Evolutionary conservation across 2,113 vertebrate species (phyloP).

Genomic region (Megaleporinus macrocephalus): DNA sequence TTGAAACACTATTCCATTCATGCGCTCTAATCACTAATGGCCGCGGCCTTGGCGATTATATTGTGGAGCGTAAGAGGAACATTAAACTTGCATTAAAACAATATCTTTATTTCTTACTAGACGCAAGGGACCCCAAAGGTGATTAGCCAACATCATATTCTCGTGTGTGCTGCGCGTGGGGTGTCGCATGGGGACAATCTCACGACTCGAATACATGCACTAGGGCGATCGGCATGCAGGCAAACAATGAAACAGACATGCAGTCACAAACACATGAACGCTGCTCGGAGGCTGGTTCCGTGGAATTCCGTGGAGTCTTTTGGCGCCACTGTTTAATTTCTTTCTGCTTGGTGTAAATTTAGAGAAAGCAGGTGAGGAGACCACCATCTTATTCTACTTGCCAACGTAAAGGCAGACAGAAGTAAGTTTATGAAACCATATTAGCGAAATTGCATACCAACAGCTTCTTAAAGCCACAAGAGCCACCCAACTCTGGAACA

Average conservation of each 20-base stretch:
- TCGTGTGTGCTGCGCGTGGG: background rate
- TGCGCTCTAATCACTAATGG: background rate
- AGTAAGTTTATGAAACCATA: too few species aligned
- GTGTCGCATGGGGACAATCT: background rate
- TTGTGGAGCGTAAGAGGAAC: background rate
- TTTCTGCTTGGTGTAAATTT: background rate
- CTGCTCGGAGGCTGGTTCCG: background rate
- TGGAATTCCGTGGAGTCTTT: background rate
- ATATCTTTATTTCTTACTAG: background rate
- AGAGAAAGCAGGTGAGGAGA: background rate
- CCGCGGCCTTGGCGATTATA: background rate
- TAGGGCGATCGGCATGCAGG: slow-evolving; percentile 20
- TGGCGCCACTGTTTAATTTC: background rate
- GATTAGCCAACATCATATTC: slow-evolving; percentile 36
- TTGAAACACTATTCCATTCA: background rate
- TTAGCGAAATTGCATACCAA: too few species aligned
- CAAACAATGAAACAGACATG: slow-evolving; percentile 15
- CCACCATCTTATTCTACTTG: background rate
- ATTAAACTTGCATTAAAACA: slow-evolving; percentile 10
- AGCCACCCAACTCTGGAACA: background rate
- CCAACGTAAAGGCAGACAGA: background rate
- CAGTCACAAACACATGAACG: slow-evolving; percentile 1
- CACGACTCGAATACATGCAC: slow-evolving; percentile 14
- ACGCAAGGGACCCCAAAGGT: background rate
- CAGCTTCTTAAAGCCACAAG: background rate